Evolutionary conservation across 2,888 invertebrate genomes (phyloP).

Genomic region (Leucoptera coffeella): DNA sequence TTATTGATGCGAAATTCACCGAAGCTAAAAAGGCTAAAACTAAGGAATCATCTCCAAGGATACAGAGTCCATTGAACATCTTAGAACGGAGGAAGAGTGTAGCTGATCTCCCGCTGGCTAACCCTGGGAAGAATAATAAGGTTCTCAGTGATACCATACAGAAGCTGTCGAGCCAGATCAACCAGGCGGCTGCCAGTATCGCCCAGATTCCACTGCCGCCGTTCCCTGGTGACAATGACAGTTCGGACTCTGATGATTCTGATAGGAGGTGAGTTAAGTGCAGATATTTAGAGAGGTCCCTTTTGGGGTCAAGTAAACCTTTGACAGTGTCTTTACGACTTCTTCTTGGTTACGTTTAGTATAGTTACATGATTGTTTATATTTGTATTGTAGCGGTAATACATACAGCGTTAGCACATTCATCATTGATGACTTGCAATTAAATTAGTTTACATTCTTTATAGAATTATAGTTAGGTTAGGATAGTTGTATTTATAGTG

Average conservation of each 20-base stretch:
- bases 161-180: slow-evolving; percentile 51
- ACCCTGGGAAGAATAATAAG: slow-evolving; percentile 49
- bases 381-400: no score
- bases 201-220: slow-evolving; percentile 19
- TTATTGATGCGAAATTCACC: slow-evolving; percentile 20
- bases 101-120: slow-evolving; percentile 25
- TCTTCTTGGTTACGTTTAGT: slow-evolving; percentile 30
- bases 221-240: slow-evolving; percentile 31
- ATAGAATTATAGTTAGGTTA: no score
- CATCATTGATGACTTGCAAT: no score
- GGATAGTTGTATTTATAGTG: no score
- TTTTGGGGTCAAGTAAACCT: slow-evolving; percentile 22
- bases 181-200: slow-evolving; percentile 23
- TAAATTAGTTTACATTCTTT: no score
- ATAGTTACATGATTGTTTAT: no score
- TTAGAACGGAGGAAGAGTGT: slow-evolving; percentile 36
- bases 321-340: slow-evolving; percentile 23
- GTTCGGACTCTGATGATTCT: slow-evolving; percentile 40
- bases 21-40: slow-evolving; percentile 29
- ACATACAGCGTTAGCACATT: no score
- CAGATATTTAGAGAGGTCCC: slow-evolving; percentile 36
- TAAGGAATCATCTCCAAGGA: slow-evolving; percentile 20
- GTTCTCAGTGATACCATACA: slow-evolving; percentile 59
- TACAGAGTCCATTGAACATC: slow-evolving; percentile 30
- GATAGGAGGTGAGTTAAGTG: slow-evolving; percentile 32